Evolutionary conservation across 2,888 invertebrate genomes (phyloP).

Genomic region (Eupithecia vulgata): DNA sequence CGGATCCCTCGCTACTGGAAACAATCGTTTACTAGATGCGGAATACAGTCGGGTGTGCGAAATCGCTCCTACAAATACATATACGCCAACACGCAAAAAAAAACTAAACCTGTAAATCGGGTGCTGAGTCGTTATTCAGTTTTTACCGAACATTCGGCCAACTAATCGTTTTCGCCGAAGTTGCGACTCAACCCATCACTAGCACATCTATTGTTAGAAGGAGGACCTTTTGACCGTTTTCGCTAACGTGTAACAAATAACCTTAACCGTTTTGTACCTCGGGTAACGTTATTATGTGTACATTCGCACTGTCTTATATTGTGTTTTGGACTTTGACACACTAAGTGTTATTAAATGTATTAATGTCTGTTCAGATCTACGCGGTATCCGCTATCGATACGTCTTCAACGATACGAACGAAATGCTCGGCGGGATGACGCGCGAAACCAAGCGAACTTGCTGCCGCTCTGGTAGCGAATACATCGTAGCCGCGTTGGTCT

Average conservation of each 20-base stretch:
- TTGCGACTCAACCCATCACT: background rate
- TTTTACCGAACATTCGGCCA: background rate
- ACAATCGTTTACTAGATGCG: no score
- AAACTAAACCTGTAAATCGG: no score
- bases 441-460: no score
- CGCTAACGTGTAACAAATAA: background rate
- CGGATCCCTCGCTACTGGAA: no score
- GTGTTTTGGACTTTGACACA: background rate
- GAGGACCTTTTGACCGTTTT: constrained; percentile 1
- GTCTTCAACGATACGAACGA: no score
- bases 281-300: background rate
- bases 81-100: no score
- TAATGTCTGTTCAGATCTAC: background rate
- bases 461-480: no score
- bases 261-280: background rate
- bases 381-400: background rate
- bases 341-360: background rate
- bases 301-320: background rate
- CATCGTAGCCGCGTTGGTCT: no score
- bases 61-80: no score
- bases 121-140: background rate
- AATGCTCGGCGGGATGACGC: no score
- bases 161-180: background rate
- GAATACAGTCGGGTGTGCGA: no score
- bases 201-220: background rate